Evolutionary conservation across 2,888 invertebrate species (phyloP).

Genomic region (Protonemura montana): DNA sequence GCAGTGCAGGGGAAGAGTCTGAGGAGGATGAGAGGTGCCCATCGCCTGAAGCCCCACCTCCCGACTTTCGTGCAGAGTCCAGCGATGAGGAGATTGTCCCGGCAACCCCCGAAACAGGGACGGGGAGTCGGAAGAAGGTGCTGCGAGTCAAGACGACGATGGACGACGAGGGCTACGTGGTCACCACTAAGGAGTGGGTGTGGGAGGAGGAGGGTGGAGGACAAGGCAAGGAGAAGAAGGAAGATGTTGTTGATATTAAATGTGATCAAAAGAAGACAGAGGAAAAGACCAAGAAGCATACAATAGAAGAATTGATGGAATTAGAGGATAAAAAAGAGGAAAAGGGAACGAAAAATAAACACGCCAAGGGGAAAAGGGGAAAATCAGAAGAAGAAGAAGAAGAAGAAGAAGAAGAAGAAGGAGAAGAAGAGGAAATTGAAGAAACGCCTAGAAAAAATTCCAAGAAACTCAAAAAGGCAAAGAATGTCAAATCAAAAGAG

Average conservation of each 20-base stretch:
- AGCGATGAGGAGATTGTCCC: constrained; percentile 29
- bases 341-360: background rate
- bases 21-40: background rate
- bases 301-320: constrained; percentile 34
- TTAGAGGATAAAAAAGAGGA: background rate
- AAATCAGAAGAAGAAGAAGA: background rate
- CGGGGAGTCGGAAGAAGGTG: constrained; percentile 55
- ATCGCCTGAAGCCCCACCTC: background rate
- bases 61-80: background rate
- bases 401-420: constrained; percentile 40
- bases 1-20: background rate
- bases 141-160: constrained; percentile 55
- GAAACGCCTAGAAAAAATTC: background rate
- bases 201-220: too few species aligned
- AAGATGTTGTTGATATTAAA: constrained; percentile 28
- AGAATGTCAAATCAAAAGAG: background rate
- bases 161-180: constrained; percentile 58
- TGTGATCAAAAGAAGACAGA: constrained; percentile 47
- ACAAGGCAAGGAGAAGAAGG: background rate
- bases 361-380: background rate
- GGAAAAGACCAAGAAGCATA: constrained; percentile 15
- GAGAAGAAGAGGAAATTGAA: too few species aligned
- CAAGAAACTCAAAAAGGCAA: background rate
- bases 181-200: constrained; percentile 57
- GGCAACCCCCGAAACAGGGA: background rate